Conservation (phyloP, 2,888 invertebrate species). For the Dryobota labecula region DNA sequence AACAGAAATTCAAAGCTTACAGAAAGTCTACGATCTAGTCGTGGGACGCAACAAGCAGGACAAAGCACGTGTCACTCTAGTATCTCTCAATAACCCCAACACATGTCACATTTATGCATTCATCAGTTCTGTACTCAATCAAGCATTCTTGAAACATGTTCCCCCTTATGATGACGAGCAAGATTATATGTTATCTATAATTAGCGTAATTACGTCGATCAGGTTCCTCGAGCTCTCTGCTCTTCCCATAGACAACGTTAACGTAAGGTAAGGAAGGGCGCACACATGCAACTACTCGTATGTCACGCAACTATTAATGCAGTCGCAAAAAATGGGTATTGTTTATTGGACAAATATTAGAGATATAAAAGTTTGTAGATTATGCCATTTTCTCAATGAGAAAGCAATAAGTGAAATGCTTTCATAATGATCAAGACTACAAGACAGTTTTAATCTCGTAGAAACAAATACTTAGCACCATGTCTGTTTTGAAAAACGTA, state of each 20-base stretch:
- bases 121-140: not conserved
- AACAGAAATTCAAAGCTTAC: not conserved
- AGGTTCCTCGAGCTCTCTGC: conserved; percentile 34
- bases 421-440: not conserved
- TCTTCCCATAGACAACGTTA: conserved; percentile 37
- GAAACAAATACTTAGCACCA: too few relatives aligned
- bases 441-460: not conserved
- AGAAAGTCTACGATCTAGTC: not conserved
- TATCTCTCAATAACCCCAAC: not conserved
- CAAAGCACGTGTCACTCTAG: not conserved
- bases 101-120: not conserved
- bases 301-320: conserved; percentile 37
- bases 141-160: not conserved
- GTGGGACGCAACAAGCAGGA: not conserved
- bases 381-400: conserved; percentile 13
- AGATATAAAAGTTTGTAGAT: conserved; percentile 28
- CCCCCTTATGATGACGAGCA: conserved; percentile 22
- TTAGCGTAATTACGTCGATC: conserved; percentile 43
- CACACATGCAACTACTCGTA: conserved; percentile 32
- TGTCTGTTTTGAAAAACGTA: too few relatives aligned
- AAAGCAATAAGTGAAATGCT: not conserved
- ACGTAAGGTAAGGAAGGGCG: conserved; percentile 43
- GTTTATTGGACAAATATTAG: conserved; percentile 19
- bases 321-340: conserved; percentile 19
- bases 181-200: conserved; percentile 42